Evolutionary conservation across 2,797 vertebrate genomes (phyloP).

Genomic region (Amniataba percoides): DNA sequence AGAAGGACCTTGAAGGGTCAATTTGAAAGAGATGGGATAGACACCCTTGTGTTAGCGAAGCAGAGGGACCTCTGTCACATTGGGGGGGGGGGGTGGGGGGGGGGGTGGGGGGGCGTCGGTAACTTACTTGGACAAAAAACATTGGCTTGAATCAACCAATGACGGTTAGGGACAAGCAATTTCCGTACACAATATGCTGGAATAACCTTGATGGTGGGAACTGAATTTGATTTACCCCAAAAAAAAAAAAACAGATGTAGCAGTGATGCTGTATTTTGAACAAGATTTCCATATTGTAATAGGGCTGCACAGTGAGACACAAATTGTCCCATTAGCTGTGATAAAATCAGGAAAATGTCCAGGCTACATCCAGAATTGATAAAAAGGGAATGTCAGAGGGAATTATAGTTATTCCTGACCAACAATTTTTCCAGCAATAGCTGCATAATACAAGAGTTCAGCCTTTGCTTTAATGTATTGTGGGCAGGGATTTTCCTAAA

Average conservation of each 20-base stretch:
- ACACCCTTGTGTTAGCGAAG: conserved; percentile 37
- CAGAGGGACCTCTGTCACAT: conserved; percentile 28
- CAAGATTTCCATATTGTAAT: conserved; percentile 80
- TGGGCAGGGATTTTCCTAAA: conserved; percentile 32
- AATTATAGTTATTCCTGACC: conserved; percentile 45
- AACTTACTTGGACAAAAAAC: conserved; percentile 52
- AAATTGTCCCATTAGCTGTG: conserved; percentile 74
- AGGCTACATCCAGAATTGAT: conserved; percentile 51
- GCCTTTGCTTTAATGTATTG: conserved; percentile 32
- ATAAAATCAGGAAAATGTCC: conserved; percentile 71
- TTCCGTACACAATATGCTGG: conserved; percentile 56
- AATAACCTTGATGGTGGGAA: conserved; percentile 68
- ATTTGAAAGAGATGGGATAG: conserved; percentile 67
- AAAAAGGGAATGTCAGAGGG: conserved; percentile 33
- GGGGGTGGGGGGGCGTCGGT: conserved; percentile 32
- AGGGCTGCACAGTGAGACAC: conserved; percentile 71
- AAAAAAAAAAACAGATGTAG: conserved; percentile 8
- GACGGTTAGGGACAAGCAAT: conserved; percentile 71
- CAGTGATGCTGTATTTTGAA: conserved; percentile 62
- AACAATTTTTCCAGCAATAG: conserved; percentile 44
- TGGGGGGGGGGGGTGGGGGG: background rate
- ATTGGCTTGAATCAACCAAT: conserved; percentile 48
- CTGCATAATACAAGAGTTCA: conserved; percentile 24
- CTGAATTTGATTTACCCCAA: conserved; percentile 64
- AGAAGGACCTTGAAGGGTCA: conserved; percentile 73